Evolutionary conservation across 2,797 vertebrate genomes (phyloP).

Genomic region (Cyclopterus lumpus): DNA sequence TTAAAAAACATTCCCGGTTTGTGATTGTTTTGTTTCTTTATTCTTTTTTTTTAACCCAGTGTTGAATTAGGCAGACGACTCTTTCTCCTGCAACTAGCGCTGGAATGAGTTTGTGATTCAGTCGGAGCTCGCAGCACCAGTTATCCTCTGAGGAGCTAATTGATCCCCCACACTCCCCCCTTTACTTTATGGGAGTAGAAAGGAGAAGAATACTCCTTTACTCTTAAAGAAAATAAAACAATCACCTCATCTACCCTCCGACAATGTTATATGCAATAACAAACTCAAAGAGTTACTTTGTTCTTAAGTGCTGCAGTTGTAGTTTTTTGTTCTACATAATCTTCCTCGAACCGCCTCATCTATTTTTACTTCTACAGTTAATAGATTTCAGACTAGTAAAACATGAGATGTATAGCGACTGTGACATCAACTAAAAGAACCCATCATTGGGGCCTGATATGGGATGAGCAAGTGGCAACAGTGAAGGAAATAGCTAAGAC

Average conservation of each 20-base stretch:
- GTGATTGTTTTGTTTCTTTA: constrained; percentile 52
- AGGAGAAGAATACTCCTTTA: background rate
- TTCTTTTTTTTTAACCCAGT: constrained; percentile 10
- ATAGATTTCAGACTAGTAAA: background rate
- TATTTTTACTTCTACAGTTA: background rate
- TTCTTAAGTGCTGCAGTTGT: background rate
- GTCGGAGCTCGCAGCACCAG: constrained; percentile 24
- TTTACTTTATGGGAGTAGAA: constrained; percentile 1
- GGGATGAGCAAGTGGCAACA: background rate
- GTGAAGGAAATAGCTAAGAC: background rate
- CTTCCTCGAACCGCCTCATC: background rate
- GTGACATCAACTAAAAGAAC: background rate
- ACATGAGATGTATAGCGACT: background rate
- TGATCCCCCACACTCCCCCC: constrained; percentile 8
- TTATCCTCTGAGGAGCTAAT: constrained; percentile 40
- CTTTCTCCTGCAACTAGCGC: constrained; percentile 21
- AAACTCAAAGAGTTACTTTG: background rate
- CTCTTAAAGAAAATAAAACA: background rate
- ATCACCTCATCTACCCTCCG: background rate
- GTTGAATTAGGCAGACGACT: constrained; percentile 51
- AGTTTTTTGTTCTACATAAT: background rate
- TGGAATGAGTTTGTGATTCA: constrained; percentile 43
- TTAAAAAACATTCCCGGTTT: constrained; percentile 65
- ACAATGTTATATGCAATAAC: background rate
- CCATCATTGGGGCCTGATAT: background rate